Conservation (phyloP, 2,797 vertebrate species). For the Rhinoraja longicauda region DNA sequence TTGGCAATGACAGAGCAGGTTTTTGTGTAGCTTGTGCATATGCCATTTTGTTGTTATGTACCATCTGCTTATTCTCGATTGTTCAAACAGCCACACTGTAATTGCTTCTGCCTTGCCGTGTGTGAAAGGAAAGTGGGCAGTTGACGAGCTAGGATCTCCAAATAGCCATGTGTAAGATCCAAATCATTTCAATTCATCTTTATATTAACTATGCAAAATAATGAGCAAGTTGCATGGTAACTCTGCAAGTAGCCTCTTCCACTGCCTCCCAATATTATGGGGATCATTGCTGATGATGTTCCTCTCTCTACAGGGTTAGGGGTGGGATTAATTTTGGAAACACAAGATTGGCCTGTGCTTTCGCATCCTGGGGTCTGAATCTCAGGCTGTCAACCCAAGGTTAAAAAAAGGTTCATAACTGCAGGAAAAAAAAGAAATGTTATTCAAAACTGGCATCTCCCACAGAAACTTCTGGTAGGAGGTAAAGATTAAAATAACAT, state of each 20-base stretch:
- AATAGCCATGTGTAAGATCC: background rate
- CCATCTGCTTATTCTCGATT: conserved; percentile 27
- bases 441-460: background rate
- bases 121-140: background rate
- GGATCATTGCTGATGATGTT: background rate
- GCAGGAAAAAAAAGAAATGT: background rate
- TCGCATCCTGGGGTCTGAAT: background rate
- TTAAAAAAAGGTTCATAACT: background rate
- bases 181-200: background rate
- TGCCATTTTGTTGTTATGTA: background rate
- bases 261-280: background rate
- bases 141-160: background rate
- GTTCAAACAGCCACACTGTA: background rate
- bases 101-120: background rate
- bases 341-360: background rate
- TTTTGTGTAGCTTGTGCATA: conserved; percentile 1
- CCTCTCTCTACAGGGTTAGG: background rate
- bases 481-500: background rate
- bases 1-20: conserved; percentile 31
- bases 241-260: too few species aligned
- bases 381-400: background rate
- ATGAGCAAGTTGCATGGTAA: background rate
- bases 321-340: background rate
- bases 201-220: background rate
- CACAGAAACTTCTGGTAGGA: background rate